Evolutionary conservation across 1,140 invertebrate species (phyloP), one percentile per base, ranked within the genome.

Genomic region (Dinothrombium tinctorium): DNA sequence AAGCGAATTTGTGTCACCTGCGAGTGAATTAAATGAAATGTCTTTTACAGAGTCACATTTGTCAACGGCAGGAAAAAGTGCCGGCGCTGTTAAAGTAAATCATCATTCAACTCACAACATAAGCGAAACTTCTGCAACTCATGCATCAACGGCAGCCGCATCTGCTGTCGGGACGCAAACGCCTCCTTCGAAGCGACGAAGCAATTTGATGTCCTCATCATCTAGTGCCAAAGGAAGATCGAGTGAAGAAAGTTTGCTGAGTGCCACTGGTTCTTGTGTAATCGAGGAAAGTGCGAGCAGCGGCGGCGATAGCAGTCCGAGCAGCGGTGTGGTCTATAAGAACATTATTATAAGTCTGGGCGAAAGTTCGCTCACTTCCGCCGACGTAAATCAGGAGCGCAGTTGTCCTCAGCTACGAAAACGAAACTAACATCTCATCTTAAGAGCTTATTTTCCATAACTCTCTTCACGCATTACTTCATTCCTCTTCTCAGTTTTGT

Each of bases 341-440:
- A 52, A 50, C 29, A 53, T 53, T 22, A 53, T 53, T 32, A 53
- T 53, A 15, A 52, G 47, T 42, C 33, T 53, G n/a, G 49, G 50
- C 24, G 35, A 28, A 6, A 36, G 19, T 21, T 36, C 33, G 11
- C 9, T 12, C 14, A 12, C 20, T 21, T 22, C 12, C 12, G 7
- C 19, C 11, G 33, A 36, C n/a, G n/a, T n/a, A n/a, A n/a, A n/a
- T n/a, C n/a, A n/a, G n/a, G n/a, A n/a, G n/a, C n/a, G n/a, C n/a
- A n/a, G n/a, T n/a, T n/a, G n/a, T n/a, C n/a, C n/a, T n/a, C n/a
- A n/a, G n/a, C n/a, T n/a, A n/a, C n/a, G n/a, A n/a, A n/a, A n/a
- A n/a, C n/a, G n/a, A n/a, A n/a, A n/a, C n/a, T n/a, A n/a, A n/a
- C n/a, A n/a, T n/a, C n/a, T n/a, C n/a, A n/a, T n/a, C n/a, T n/a